Evolutionary conservation across 2,113 vertebrate species (phyloP).

Genomic region (Nyctereutes procyonoides): DNA sequence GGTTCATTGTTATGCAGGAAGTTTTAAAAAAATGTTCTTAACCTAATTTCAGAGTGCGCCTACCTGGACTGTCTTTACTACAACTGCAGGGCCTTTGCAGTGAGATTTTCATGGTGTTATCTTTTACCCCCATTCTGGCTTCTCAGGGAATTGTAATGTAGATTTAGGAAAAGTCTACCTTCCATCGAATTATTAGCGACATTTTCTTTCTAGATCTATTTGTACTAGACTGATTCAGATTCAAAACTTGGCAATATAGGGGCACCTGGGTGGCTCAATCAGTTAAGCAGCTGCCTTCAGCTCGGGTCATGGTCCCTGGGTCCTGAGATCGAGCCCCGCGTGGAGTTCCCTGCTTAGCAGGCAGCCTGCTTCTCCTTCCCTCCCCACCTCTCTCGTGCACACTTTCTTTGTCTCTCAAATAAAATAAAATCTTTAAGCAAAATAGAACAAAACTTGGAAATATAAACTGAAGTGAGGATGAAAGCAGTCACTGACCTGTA

Average conservation of each 20-base stretch:
- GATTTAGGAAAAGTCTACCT: background rate
- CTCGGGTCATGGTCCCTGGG: too few species aligned
- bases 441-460: background rate
- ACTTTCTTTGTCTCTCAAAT: too few species aligned
- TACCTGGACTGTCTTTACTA: background rate
- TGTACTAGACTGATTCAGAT: background rate
- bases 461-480: background rate
- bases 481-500: background rate
- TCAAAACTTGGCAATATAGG: background rate
- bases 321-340: too few species aligned
- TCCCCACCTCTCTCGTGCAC: too few species aligned
- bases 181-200: background rate
- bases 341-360: too few species aligned
- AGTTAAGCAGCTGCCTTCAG: too few species aligned
- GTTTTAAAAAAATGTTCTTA: background rate
- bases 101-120: background rate
- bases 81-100: background rate
- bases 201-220: background rate
- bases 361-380: too few species aligned
- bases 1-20: background rate
- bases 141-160: background rate
- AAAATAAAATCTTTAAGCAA: too few species aligned
- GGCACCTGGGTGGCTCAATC: too few species aligned
- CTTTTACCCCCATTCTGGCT: background rate
- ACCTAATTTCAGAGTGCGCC: background rate